phyloP scores from a whole-genome alignment of 2,888 invertebrate species.

The Papilio elwesi region DNA sequence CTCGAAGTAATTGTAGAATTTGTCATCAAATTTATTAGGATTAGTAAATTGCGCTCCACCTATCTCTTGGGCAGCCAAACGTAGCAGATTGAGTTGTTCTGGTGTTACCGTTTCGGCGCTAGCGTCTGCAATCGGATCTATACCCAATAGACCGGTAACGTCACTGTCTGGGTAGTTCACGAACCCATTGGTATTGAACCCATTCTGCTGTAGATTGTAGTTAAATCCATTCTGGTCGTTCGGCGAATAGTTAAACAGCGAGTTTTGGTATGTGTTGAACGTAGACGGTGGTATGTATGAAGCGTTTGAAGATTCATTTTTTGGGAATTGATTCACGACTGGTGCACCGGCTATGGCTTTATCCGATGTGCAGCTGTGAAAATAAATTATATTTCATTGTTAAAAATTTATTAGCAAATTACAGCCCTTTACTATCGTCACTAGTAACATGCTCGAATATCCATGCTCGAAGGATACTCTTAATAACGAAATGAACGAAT shows the following conservation, averaged over 20 bases:
- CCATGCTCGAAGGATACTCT: no score
- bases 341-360: conserved; percentile 64
- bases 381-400: conserved; percentile 31
- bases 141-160: conserved; percentile 60
- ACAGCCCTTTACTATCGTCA: no score
- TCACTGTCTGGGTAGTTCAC: conserved; percentile 72
- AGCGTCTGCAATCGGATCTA: conserved; percentile 65
- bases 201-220: conserved; percentile 67
- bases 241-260: conserved; percentile 63
- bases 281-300: conserved; percentile 63
- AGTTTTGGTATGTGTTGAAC: conserved; percentile 60
- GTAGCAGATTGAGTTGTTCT: conserved; percentile 75
- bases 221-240: conserved; percentile 70
- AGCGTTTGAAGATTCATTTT: conserved; percentile 61
- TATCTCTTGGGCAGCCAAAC: conserved; percentile 80
- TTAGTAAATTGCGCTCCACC: conserved; percentile 77
- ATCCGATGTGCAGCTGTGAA: conserved; percentile 71
- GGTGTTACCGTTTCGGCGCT: conserved; percentile 66
- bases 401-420: no score
- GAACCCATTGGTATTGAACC: conserved; percentile 67
- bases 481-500: no score
- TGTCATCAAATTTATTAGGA: conserved; percentile 70
- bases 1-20: conserved; percentile 77
- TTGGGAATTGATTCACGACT: conserved; percentile 59
- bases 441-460: no score